Evolutionary conservation across 1,140 invertebrate species (phyloP), one percentile per base, ranked within the genome.

Genomic region (Parasteatoda tepidariorum): DNA sequence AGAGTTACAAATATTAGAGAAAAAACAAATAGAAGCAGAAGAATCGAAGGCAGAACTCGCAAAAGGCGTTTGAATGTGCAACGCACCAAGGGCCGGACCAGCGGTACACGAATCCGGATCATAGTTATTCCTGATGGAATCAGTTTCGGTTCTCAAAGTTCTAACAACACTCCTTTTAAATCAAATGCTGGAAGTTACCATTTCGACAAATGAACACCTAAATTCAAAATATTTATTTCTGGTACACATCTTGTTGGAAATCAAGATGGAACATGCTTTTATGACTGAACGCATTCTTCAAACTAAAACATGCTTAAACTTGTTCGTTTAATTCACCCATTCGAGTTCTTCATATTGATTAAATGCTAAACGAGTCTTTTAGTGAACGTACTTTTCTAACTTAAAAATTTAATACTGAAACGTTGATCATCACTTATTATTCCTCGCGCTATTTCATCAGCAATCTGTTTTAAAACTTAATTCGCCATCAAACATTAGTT

Each of bases 1-100:
- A 86, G 66, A 7, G 86, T 86, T 1, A 86, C 83, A 38, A 86
- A 85, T 18, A 86, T 86, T 3, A 86, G 68, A 18, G 85, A 86
- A 18, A 86, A 64, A 13, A 86, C 85, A 41, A 86, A 86, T 9
- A 86, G 54, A 3, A 86, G 76, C 24, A 86, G 66, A 3, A 86
- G 34, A 7, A 85, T 57, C 3, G 86, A 86, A n/a, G 86, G 86
- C 31, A 86, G 34, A n/a, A 85, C 38, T 13, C 86, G 76, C 9
- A 86, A 26, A 31, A 84, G 66, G 13, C 85, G 76, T 62, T 86
- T 86, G 55, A 86, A 68, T 7, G 85, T 85, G 68, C 84, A 85
- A 18, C 86, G 68, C n/a, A 86, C 79, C 57, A 86, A 41, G 22
- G 86, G 85, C 15, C 84, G 22, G 30, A 86, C 86, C 26, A 75